phyloP scores from a whole-genome alignment of 2,797 vertebrate species.

The Sebastes jordani region DNA sequence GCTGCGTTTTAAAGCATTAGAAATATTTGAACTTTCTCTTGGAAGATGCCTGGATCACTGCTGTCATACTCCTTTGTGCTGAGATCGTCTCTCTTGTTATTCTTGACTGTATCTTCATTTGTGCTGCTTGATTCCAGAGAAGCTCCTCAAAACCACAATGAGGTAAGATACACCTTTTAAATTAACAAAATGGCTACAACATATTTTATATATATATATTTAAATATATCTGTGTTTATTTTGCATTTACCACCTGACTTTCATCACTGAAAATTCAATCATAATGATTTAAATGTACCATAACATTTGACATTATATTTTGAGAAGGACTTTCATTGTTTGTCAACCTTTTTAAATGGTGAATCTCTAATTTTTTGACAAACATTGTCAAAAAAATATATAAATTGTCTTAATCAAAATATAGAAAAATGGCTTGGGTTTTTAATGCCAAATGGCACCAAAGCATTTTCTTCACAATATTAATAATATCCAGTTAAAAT shows the following conservation, averaged over 20 bases:
- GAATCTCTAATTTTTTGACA: not conserved
- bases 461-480: not conserved
- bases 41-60: conserved; percentile 47
- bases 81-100: conserved; percentile 25
- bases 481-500: not conserved
- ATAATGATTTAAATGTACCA: not conserved
- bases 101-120: conserved; percentile 52
- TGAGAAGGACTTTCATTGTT: not conserved
- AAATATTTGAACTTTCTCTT: not conserved
- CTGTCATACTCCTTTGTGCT: not conserved
- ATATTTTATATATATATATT: too few species aligned
- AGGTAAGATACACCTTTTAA: conserved; percentile 48
- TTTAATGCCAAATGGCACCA: not conserved
- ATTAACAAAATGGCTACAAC: too few species aligned
- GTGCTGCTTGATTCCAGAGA: conserved; percentile 46
- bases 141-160: conserved; percentile 2
- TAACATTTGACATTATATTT: not conserved
- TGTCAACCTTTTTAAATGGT: not conserved
- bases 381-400: not conserved
- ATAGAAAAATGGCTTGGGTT: not conserved
- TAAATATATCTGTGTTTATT: not conserved
- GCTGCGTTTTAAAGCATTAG: not conserved
- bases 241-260: not conserved
- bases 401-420: not conserved
- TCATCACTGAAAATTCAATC: not conserved